A percentile compares a stretch with the other conserved stretches of the same genome.
Conservation (phyloP, 2,113 vertebrate genomes). For the Lepisosteus osseus region DNA sequence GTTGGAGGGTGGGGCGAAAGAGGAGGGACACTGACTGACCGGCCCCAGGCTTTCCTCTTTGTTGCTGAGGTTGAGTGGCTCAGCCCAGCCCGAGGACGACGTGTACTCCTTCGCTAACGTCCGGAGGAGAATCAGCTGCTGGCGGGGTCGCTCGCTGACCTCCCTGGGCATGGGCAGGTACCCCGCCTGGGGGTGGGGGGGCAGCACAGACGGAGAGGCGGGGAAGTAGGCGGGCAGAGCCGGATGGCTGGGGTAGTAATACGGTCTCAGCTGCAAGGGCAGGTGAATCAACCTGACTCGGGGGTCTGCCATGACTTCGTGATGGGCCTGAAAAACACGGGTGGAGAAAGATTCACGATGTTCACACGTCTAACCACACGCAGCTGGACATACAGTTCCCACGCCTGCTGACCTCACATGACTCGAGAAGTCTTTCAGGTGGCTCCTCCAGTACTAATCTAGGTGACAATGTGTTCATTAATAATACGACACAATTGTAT, state of each 20-base stretch:
- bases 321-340: slow-evolving; percentile 25
- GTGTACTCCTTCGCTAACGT: slow-evolving; percentile 56
- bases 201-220: slow-evolving; percentile 4
- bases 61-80: slow-evolving; percentile 63
- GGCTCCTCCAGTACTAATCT: too few species aligned
- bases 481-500: too few species aligned
- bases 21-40: slow-evolving; percentile 39
- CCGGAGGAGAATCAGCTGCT: slow-evolving; percentile 52
- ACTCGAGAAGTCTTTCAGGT: too few species aligned
- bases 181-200: not conserved
- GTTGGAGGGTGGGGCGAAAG: slow-evolving; percentile 45
- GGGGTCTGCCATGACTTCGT: slow-evolving; percentile 22
- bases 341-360: not conserved
- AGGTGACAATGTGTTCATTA: too few species aligned
- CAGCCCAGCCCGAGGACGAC: slow-evolving; percentile 41
- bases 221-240: slow-evolving; percentile 32
- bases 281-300: slow-evolving; percentile 23
- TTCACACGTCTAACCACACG: not conserved
- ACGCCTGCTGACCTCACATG: too few species aligned
- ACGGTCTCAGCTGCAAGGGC: slow-evolving; percentile 28
- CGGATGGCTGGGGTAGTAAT: slow-evolving; percentile 19
- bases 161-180: not conserved
- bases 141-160: slow-evolving; percentile 18
- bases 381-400: too few species aligned
- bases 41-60: slow-evolving; percentile 30